Conservation (phyloP, 2,888 invertebrate species). For the Dolomedes plantarius region DNA sequence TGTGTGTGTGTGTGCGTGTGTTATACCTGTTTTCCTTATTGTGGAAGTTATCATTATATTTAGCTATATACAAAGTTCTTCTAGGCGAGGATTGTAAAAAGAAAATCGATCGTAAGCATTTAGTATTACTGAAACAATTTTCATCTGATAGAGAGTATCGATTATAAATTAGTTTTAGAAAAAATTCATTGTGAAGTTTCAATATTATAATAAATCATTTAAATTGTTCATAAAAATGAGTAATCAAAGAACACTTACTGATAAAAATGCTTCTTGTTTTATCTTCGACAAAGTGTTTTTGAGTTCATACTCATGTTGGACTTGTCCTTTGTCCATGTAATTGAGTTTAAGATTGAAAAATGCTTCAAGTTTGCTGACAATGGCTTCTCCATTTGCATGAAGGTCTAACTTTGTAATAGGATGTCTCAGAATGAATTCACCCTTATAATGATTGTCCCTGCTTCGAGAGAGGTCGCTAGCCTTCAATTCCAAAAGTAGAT, state of each 20-base stretch:
- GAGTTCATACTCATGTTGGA: conserved; percentile 47
- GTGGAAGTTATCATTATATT: no score
- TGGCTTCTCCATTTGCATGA: conserved; percentile 32
- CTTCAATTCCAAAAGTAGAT: conserved; percentile 47
- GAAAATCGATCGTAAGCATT: no score
- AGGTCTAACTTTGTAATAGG: conserved; percentile 45
- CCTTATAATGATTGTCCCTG: conserved; percentile 59
- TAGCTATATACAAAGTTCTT: no score
- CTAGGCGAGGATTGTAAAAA: no score
- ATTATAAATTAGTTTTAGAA: no score
- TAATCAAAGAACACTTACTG: conserved; percentile 39
- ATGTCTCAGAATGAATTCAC: conserved; percentile 40
- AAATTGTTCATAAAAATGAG: neutral
- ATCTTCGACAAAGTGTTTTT: conserved; percentile 58
- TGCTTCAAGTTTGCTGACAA: conserved; percentile 51
- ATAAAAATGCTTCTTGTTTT: conserved; percentile 54
- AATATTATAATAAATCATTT: no score
- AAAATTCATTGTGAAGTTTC: no score
- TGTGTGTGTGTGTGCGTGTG: no score
- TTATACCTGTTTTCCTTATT: no score
- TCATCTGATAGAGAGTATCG: no score
- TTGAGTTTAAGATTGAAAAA: conserved; percentile 30
- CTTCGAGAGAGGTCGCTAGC: conserved; percentile 34
- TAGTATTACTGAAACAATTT: no score
- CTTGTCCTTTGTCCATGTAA: conserved; percentile 30